phyloP scores from a whole-genome alignment of 2,797 vertebrate species.

The Oreochromis grahami region DNA sequence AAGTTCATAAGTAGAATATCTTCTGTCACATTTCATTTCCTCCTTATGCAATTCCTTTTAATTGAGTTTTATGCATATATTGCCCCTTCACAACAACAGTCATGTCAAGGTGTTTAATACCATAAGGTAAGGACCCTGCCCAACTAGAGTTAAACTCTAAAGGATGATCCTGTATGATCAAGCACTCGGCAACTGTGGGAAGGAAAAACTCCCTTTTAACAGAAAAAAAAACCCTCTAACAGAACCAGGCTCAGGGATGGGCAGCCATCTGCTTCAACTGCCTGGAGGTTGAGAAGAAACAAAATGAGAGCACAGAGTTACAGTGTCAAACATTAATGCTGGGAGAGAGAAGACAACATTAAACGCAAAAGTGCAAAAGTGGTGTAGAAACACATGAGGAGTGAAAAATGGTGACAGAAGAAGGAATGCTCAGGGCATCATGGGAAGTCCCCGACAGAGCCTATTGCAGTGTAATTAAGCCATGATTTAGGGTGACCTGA shows the following conservation, averaged over 20 bases:
- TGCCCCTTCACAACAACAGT: neutral
- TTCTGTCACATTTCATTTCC: neutral
- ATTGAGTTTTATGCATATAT: neutral
- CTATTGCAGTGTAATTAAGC: neutral
- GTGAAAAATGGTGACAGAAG: neutral
- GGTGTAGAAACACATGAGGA: neutral
- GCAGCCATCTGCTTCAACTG: neutral
- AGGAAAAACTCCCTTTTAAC: neutral
- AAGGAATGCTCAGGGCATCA: neutral
- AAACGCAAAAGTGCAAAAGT: neutral
- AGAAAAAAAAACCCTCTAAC: rapidly evolving
- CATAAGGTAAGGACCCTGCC: neutral
- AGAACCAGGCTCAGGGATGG: neutral
- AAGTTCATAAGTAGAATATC: neutral
- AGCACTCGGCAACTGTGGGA: neutral
- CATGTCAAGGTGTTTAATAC: neutral
- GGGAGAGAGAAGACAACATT: neutral
- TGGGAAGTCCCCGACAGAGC: neutral
- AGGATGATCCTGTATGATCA: neutral
- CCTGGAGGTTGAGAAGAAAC: neutral
- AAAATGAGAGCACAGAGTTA: neutral
- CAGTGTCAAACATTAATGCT: neutral
- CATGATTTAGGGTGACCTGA: neutral
- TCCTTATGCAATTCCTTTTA: neutral
- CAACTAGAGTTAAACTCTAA: neutral